Evolutionary conservation across 2,888 invertebrate species (phyloP).

Genomic region (Parnassius smintheus): DNA sequence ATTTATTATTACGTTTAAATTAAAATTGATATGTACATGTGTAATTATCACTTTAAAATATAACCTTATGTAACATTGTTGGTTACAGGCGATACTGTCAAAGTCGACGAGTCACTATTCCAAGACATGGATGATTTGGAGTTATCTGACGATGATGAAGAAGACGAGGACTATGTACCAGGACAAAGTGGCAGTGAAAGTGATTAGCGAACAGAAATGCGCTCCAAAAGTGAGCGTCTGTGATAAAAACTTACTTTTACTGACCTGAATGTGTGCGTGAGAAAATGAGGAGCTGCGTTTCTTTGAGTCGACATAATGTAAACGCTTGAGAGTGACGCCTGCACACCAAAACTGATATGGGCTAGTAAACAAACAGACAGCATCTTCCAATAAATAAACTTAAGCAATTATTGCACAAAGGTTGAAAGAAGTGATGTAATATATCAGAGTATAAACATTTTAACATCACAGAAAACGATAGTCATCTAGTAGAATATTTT

Average conservation of each 20-base stretch:
- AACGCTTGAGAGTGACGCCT: constrained; percentile 10
- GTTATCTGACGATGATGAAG: constrained; percentile 84
- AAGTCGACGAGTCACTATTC: constrained; percentile 96
- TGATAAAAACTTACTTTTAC: constrained; percentile 22
- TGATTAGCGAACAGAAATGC: constrained; percentile 49
- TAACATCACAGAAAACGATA: neutral
- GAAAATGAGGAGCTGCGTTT: constrained; percentile 7
- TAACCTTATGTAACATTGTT: neutral
- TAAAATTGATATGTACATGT: no score
- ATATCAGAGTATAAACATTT: neutral
- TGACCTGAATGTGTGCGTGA: constrained; percentile 2
- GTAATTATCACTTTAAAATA: no score
- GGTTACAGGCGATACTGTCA: constrained; percentile 86
- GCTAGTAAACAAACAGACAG: neutral
- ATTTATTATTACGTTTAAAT: no score
- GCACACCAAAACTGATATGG: constrained; percentile 6
- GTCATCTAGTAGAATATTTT: no score
- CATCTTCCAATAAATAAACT: no score
- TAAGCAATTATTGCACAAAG: no score
- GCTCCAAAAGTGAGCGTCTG: constrained; percentile 17
- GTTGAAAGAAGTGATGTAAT: neutral
- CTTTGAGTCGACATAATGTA: constrained; percentile 5
- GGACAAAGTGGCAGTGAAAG: constrained; percentile 72
- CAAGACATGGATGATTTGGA: constrained; percentile 94
- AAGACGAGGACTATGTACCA: constrained; percentile 83